Conservation (phyloP, 2,888 invertebrate genomes). For the Coleophora flavipennella region DNA sequence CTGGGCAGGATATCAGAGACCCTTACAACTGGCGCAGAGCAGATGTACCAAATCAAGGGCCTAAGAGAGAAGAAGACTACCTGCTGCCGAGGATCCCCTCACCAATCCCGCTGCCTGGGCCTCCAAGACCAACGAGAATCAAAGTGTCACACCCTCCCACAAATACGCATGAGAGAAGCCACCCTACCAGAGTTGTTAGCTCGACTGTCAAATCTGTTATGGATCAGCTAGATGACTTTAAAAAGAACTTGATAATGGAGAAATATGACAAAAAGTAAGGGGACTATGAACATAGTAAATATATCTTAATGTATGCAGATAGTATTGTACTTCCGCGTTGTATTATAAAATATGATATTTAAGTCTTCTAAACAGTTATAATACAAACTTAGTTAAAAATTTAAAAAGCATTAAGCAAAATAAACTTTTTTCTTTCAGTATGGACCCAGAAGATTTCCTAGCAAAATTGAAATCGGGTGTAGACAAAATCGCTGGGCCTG, state of each 20-base stretch:
- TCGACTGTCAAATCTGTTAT: too few relatives aligned
- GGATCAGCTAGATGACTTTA: conserved; percentile 18
- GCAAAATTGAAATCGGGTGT: conserved; percentile 3
- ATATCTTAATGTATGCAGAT: too few relatives aligned
- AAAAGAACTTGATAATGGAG: conserved; percentile 21
- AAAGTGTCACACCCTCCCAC: neutral
- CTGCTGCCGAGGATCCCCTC: conserved; percentile 1
- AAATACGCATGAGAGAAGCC: too few relatives aligned
- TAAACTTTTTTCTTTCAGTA: conserved; percentile 1
- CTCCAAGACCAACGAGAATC: conserved; percentile 16
- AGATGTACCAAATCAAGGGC: neutral
- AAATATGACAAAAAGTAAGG: conserved; percentile 14
- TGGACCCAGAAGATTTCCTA: conserved; percentile 1
- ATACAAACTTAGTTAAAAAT: too few relatives aligned
- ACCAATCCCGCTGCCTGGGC: conserved; percentile 17
- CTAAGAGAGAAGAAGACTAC: neutral
- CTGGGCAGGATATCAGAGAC: neutral
- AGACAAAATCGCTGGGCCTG: conserved; percentile 28
- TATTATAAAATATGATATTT: too few relatives aligned
- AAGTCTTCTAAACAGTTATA: too few relatives aligned
- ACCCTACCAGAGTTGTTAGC: too few relatives aligned
- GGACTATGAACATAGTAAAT: too few relatives aligned
- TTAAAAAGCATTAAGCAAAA: too few relatives aligned
- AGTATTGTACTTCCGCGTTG: too few relatives aligned
- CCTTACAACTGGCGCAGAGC: neutral